Evolutionary conservation across 53 echinoderm and acorn worm species (phyloP), one percentile per base, ranked within the genome.

Genomic region (Hippasteria phrygiana): DNA sequence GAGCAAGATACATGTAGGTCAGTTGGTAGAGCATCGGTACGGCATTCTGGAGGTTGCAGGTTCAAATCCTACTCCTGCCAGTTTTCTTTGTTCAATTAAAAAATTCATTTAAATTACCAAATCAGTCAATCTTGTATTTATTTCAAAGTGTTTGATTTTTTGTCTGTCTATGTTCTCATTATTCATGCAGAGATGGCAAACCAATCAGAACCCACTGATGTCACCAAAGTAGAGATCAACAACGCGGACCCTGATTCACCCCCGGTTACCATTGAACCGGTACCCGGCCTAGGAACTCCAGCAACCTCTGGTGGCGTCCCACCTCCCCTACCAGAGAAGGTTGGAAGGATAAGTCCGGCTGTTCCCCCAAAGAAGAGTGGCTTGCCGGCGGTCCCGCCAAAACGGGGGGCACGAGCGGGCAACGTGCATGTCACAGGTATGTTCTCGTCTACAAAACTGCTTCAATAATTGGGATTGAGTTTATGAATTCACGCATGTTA

Each of bases 171-270:
- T 36, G 1, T 17, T 32, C 32, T 35, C 14, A 27, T 65, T 14
- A 11, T 28, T 65, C 32, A 11, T 12, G 17, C 79, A 62, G 79
- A 59, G 79, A 27, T 40, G 42, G 24, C 79, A 1, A 47, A 43
- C 41, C 42, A 41, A 20, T 28, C 40, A 62, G 42, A 22, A 0
- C 13, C 78, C 16, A 66, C 65, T 3, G 70, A 71, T 16, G 78
- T 87, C 11, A 91, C 91, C 41, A 65, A 87, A 48, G 91, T 91
- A 37, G 91, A 91, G 67, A 91, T 91, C 43, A 91, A 91, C 78
- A 87, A 78, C 70, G 34, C 78, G 18, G 69, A 66, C 41, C 47
- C 85, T 1, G 53, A 67, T 18, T 31, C 43, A 20, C 70, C 79
- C 41, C 79, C 89, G 50, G 79, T 24, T 31, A 47, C 77, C 0